A percentile compares a stretch with the other conserved stretches of the same genome.
Evolutionary conservation across 2,888 invertebrate species (phyloP).

Genomic region (Synergus japonicus): DNA sequence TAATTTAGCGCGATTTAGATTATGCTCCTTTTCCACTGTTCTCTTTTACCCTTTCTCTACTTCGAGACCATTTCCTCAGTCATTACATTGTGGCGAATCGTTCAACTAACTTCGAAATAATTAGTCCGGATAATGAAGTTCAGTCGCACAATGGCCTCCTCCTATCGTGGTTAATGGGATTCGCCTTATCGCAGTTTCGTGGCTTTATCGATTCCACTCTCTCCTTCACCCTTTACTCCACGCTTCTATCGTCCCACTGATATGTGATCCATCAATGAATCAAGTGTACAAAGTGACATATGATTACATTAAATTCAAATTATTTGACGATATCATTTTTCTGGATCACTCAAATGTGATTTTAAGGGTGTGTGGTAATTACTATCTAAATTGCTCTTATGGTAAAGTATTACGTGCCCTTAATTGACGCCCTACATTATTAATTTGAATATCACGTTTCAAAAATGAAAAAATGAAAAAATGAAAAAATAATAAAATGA

Average conservation of each 20-base stretch:
- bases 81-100: conserved; percentile 73
- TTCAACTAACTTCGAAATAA: conserved; percentile 75
- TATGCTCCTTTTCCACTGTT: conserved; percentile 55
- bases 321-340: no score
- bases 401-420: no score
- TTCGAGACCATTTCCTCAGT: conserved; percentile 67
- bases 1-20: conserved; percentile 56
- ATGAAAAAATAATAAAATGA: no score
- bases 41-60: conserved; percentile 49
- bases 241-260: neutral
- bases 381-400: no score
- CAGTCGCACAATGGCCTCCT: conserved; percentile 69
- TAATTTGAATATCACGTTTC: no score
- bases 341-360: no score
- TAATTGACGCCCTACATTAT: no score
- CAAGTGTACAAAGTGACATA: conserved; percentile 2
- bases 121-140: conserved; percentile 75
- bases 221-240: conserved; percentile 30
- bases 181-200: conserved; percentile 64
- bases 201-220: conserved; percentile 69
- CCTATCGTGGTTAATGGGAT: conserved; percentile 68
- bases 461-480: no score
- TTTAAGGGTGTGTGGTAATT: no score
- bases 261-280: neutral
- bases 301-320: neutral